Evolutionary conservation across 1,140 invertebrate species (phyloP).

Genomic region (Dysdera silvatica): DNA sequence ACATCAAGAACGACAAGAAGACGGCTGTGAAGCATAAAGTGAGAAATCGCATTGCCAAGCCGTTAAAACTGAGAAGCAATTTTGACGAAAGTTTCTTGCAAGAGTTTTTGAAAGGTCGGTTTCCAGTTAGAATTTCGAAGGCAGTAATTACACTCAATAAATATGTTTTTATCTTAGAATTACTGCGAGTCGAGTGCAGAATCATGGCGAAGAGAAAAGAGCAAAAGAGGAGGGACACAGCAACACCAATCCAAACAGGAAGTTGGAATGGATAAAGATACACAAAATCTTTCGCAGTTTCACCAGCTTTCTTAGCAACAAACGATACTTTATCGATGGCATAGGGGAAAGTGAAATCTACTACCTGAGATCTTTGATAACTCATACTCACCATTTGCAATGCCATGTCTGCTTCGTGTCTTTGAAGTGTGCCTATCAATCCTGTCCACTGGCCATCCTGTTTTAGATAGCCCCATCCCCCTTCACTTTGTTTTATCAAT

Average conservation of each 20-base stretch:
- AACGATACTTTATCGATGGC: background rate
- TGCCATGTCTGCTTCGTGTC: conserved; percentile 7
- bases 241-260: background rate
- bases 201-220: too few relatives aligned
- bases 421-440: background rate
- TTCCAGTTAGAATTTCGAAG: too few relatives aligned
- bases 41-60: too few relatives aligned
- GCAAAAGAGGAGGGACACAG: too few relatives aligned
- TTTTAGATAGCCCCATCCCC: background rate
- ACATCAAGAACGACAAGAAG: too few relatives aligned
- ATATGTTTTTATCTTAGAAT: too few relatives aligned
- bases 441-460: conserved; percentile 1
- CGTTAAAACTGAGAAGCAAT: too few relatives aligned
- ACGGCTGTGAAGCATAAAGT: too few relatives aligned
- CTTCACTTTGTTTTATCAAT: background rate
- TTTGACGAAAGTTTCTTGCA: too few relatives aligned
- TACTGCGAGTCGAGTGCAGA: too few relatives aligned
- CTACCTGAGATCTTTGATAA: background rate
- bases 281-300: background rate
- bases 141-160: too few relatives aligned
- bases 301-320: background rate
- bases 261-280: background rate
- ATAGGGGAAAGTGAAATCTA: conserved; percentile 2
- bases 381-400: background rate
- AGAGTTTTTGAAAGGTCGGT: too few relatives aligned